Evolutionary conservation across 2,888 invertebrate species (phyloP).

Genomic region (Volucella inanis): DNA sequence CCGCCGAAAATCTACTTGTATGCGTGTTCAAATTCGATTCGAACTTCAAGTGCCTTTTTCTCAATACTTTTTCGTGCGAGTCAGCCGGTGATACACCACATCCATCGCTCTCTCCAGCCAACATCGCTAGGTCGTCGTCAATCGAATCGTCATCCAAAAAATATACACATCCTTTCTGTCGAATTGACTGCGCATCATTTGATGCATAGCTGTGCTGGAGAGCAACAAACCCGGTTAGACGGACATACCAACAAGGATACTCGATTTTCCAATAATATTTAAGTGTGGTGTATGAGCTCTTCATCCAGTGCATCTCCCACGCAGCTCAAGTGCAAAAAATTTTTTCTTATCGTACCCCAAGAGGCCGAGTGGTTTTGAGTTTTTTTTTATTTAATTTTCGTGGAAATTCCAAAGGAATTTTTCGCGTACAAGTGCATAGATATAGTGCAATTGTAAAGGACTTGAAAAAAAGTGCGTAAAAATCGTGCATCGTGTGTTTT

Average conservation of each 20-base stretch:
- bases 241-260: constrained; percentile 33
- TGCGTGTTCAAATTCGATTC: constrained; percentile 52
- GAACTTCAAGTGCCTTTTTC: constrained; percentile 18
- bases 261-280: not conserved
- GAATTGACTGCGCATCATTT: constrained; percentile 50
- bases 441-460: constrained; percentile 35
- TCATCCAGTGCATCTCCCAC: constrained; percentile 64
- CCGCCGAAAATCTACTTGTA: constrained; percentile 66
- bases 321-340: constrained; percentile 50
- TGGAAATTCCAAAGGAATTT: not conserved
- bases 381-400: not conserved
- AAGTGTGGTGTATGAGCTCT: constrained; percentile 7
- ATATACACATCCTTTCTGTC: constrained; percentile 51
- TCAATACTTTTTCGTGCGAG: constrained; percentile 43
- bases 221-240: constrained; percentile 8
- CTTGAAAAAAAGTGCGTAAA: constrained; percentile 8
- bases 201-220: constrained; percentile 62
- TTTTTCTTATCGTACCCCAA: not conserved
- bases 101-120: constrained; percentile 47
- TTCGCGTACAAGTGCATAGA: constrained; percentile 8
- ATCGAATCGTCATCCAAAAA: constrained; percentile 6
- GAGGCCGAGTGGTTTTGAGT: not conserved
- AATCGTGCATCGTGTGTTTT: not conserved
- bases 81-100: constrained; percentile 55
- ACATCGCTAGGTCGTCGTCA: constrained; percentile 19